Conservation (phyloP, 1,140 invertebrate species). For the Diorhabda sublineata region DNA sequence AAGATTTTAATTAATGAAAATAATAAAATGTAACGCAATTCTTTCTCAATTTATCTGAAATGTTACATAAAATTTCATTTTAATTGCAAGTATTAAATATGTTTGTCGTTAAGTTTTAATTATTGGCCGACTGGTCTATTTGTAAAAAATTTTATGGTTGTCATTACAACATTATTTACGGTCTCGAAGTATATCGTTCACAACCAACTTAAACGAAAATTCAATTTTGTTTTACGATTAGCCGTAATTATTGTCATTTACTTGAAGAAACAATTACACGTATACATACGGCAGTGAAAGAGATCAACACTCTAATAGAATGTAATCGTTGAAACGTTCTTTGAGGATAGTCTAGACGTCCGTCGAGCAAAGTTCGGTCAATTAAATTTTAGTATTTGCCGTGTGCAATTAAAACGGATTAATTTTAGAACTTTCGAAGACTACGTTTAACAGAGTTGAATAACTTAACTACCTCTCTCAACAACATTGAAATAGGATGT, state of each 20-base stretch:
- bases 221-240: constrained; percentile 1
- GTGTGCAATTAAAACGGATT: not conserved
- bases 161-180: not conserved
- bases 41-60: too few relatives aligned
- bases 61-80: too few relatives aligned
- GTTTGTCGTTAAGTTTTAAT: too few relatives aligned
- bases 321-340: not conserved
- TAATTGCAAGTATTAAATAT: too few relatives aligned
- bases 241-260: not conserved
- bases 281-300: not conserved
- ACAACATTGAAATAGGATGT: too few relatives aligned
- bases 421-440: not conserved
- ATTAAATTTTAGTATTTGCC: not conserved
- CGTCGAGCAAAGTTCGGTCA: not conserved
- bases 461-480: too few relatives aligned
- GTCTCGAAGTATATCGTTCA: not conserved
- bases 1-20: too few relatives aligned
- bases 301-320: constrained; percentile 2
- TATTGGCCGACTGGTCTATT: not conserved
- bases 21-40: too few relatives aligned
- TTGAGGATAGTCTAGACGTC: not conserved
- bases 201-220: not conserved
- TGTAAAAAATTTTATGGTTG: not conserved
- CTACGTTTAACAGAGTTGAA: too few relatives aligned
- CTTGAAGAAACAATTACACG: constrained; percentile 1